A percentile compares a stretch with the other conserved stretches of the same genome.
These are phyloP conservation scores for Peromyscus polionotus DNA, from an alignment of 2,113 vertebrate species.

Conservation along the genomic window DNA sequence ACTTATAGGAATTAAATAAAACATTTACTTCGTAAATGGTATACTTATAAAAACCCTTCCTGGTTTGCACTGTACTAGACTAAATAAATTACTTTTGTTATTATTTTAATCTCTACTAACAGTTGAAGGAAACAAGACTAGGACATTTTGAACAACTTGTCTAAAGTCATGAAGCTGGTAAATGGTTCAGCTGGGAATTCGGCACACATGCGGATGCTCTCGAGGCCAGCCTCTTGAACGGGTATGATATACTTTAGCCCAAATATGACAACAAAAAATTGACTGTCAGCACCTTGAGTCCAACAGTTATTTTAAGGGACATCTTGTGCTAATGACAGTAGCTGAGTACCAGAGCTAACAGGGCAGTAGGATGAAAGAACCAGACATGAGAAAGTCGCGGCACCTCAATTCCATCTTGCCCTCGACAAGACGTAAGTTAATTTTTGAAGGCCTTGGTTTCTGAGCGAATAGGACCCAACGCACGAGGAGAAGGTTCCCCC, in stretches of 20 bases:
- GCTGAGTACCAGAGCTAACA: neutral
- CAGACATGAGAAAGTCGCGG: neutral
- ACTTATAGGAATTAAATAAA: neutral
- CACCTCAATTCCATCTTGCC: neutral
- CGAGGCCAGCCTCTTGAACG: neutral
- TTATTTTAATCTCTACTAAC: neutral
- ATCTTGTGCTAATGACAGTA: neutral
- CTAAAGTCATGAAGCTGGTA: neutral
- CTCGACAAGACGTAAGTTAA: neutral
- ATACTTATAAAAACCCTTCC: neutral
- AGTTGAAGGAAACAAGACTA: neutral
- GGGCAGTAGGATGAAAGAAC: accelerated
- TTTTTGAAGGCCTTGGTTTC: neutral
- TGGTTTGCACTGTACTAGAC: neutral
- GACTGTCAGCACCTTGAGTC: neutral
- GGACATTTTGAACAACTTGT: neutral
- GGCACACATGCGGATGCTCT: neutral
- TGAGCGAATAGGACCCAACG: neutral
- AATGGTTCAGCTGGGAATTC: neutral
- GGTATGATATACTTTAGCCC: neutral
- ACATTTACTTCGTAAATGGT: conserved; percentile 12
- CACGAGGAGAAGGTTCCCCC: neutral
- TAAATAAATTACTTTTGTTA: neutral
- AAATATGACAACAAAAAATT: neutral
- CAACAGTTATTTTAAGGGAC: neutral